These are phyloP conservation scores for Polydrusus tereticollis DNA, from an alignment of 2,888 invertebrate genomes.

Conservation along the genomic window DNA sequence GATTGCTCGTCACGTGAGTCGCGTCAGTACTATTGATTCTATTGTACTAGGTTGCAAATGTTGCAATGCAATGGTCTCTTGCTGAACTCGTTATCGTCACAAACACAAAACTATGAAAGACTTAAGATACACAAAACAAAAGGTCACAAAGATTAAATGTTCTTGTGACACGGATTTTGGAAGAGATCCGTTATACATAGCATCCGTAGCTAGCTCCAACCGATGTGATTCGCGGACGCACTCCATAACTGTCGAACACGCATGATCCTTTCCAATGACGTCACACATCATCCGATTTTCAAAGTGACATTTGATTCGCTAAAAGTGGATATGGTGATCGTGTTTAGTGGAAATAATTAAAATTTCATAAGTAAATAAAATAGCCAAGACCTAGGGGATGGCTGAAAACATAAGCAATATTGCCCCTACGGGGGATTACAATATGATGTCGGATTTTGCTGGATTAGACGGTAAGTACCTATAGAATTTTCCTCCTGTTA, in stretches of 20 bases:
- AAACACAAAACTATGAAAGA: too few relatives aligned
- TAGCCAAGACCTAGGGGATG: conserved; percentile 56
- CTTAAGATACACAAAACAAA: too few relatives aligned
- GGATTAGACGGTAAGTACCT: conserved; percentile 78
- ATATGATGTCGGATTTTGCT: conserved; percentile 74
- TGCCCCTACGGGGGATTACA: conserved; percentile 69
- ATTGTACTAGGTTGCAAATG: too few relatives aligned
- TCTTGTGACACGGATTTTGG: too few relatives aligned
- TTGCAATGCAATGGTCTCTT: too few relatives aligned
- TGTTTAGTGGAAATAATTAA: conserved; percentile 22
- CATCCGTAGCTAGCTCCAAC: too few relatives aligned
- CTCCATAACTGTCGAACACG: background rate
- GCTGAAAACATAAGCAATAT: conserved; percentile 66
- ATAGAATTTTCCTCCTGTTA: background rate
- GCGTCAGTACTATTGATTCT: too few relatives aligned
- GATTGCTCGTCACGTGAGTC: too few relatives aligned
- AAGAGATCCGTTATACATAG: too few relatives aligned
- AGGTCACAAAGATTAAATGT: too few relatives aligned
- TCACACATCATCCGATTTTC: conserved; percentile 74
- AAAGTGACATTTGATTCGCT: conserved; percentile 72
- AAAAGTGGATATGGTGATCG: conserved; percentile 61
- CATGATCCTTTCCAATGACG: conserved; percentile 61
- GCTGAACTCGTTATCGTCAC: too few relatives aligned
- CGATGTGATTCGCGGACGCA: too few relatives aligned
- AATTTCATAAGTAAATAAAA: conserved; percentile 18